Evolutionary conservation across 2,113 vertebrate genomes (phyloP).

Genomic region (Thalassarche chlororhynchos): DNA sequence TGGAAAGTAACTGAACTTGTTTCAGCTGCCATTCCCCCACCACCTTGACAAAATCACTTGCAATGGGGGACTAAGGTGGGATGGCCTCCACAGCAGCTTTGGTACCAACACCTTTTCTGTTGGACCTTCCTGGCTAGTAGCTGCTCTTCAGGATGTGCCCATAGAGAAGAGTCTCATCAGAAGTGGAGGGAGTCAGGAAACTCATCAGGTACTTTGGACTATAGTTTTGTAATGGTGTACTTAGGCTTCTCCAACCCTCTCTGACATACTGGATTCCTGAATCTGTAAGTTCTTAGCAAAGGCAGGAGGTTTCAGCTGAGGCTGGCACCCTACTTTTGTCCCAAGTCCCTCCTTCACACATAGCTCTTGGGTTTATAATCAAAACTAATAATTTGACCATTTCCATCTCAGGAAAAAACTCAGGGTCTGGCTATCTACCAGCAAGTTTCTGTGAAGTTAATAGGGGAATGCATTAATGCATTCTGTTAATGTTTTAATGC

Average conservation of each 20-base stretch:
- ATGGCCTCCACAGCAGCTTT: not conserved
- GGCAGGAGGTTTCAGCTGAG: not conserved
- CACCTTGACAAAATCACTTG: not conserved
- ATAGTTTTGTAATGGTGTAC: not conserved
- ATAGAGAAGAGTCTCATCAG: not conserved
- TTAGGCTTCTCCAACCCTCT: not conserved
- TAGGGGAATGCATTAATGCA: not conserved
- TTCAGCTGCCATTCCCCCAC: not conserved
- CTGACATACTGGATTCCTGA: not conserved
- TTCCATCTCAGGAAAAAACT: not conserved
- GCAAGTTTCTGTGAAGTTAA: not conserved
- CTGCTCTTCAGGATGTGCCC: not conserved
- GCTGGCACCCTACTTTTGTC: not conserved
- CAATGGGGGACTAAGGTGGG: not conserved
- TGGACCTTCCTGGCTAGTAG: not conserved
- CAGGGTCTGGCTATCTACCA: not conserved
- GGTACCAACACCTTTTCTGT: not conserved
- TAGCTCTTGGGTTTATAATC: not conserved
- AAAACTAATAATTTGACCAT: not conserved
- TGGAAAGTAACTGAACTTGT: not conserved
- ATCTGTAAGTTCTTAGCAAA: not conserved
- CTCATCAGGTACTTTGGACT: not conserved
- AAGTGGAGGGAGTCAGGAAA: not conserved
- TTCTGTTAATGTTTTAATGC: not conserved
- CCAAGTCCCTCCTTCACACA: not conserved